Evolutionary conservation across 1,140 invertebrate genomes (phyloP), one percentile per base, ranked within the genome.

Genomic region (Danaus melanippus): DNA sequence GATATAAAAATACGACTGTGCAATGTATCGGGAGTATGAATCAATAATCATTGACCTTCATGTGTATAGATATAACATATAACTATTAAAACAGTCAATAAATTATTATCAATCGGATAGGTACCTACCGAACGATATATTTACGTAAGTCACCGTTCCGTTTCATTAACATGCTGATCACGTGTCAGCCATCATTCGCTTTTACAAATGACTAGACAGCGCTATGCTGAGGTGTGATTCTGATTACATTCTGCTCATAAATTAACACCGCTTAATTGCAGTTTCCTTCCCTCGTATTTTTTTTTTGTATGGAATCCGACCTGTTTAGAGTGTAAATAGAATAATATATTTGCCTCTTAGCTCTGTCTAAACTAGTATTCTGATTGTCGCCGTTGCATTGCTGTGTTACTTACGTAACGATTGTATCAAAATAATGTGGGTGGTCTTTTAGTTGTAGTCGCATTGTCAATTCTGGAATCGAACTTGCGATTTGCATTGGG

Each of bases 401-500:
- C 21, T 32, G 21, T 32, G 21, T 57, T 46, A 46, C 52, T 50
- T 39, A 57, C 42, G 51, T 58, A 52, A 55, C 50, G 63, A 65
- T 62, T 53, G 58, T 56, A 65, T 69, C 64, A 63, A 69, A 71
- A 61, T 61, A 51, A 60, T 61, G 79, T 79, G 79, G 79, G 78
- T 86, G 79, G 79, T 84, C 81, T 67, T 67, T 80, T 82, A 82
- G 64, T 71, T 69, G 65, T 65, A 60, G 55, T 75, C 81, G 64
- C 76, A 86, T 82, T 84, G 77, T 75, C 76, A 82, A 86, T 86
- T 84, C 79, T 75, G 71, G 71, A 71, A 82, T 81, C 84, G 76
- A 84, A 84, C 77, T 83, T 76, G 69, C 77, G 71, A 84, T 86
- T 86, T 84, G 77, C 81, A 83, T 86, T 79, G 72, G 76, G 76